Evolutionary conservation across 2,797 vertebrate genomes (phyloP).

Genomic region (Anomalospiza imberbis): DNA sequence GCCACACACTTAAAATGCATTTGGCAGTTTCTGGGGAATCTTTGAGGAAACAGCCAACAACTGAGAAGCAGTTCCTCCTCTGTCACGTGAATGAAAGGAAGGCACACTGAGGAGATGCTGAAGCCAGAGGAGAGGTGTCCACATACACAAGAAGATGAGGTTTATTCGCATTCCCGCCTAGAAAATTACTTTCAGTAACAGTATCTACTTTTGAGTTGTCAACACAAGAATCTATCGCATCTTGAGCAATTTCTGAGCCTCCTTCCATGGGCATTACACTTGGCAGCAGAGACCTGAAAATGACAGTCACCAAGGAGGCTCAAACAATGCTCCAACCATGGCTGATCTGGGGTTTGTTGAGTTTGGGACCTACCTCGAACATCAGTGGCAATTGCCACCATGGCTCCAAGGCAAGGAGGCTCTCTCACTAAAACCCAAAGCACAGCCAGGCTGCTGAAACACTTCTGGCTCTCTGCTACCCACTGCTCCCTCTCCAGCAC

Average conservation of each 20-base stretch:
- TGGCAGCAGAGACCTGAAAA: not conserved
- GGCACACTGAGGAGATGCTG: not conserved
- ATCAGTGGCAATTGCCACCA: not conserved
- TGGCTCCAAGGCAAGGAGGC: not conserved
- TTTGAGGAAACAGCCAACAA: not conserved
- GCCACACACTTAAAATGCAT: not conserved
- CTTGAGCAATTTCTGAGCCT: not conserved
- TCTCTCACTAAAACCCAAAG: not conserved
- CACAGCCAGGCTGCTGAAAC: not conserved
- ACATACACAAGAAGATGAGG: not conserved
- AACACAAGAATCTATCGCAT: not conserved
- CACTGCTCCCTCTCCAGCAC: not conserved
- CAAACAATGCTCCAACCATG: not conserved
- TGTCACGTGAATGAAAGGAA: not conserved
- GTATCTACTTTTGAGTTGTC: not conserved
- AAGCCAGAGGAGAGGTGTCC: not conserved
- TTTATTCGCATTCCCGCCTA: not conserved
- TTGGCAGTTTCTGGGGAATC: not conserved
- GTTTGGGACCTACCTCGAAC: not conserved
- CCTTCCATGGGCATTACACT: not conserved
- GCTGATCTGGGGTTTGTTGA: not conserved
- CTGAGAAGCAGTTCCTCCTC: not conserved
- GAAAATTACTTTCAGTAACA: not conserved
- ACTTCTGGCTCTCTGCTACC: not conserved
- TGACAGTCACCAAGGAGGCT: not conserved